These are phyloP conservation scores for Panorpa germanica DNA, from an alignment of 2,888 invertebrate genomes.

Conservation along the genomic window DNA sequence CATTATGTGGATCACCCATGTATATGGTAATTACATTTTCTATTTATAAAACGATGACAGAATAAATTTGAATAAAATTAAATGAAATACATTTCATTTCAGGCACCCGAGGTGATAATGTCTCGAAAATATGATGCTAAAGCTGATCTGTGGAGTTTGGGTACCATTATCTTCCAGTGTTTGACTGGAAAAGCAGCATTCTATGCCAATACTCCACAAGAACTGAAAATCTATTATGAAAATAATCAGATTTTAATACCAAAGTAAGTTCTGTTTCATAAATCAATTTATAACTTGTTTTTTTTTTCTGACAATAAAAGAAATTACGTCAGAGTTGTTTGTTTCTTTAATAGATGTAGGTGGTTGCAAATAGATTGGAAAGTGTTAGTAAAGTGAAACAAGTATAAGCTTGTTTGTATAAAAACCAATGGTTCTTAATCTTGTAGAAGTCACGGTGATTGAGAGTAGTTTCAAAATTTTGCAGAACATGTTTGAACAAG, in stretches of 20 bases:
- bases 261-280: too few species aligned
- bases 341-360: too few species aligned
- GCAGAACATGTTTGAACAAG: too few species aligned
- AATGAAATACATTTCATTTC: not conserved
- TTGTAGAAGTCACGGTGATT: too few species aligned
- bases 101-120: slow-evolving; percentile 98
- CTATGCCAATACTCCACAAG: slow-evolving; percentile 93
- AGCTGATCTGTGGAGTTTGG: slow-evolving; percentile 97
- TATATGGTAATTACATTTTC: slow-evolving; percentile 63
- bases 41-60: slow-evolving; percentile 2
- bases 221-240: slow-evolving; percentile 92
- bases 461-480: too few species aligned
- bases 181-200: slow-evolving; percentile 98
- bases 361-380: too few species aligned
- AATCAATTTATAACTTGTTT: too few species aligned
- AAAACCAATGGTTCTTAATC: too few species aligned
- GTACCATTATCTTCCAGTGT: slow-evolving; percentile 97
- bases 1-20: slow-evolving; percentile 98
- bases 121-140: slow-evolving; percentile 96
- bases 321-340: too few species aligned
- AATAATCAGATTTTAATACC: slow-evolving; percentile 80
- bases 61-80: slow-evolving; percentile 3
- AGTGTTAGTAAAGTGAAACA: too few species aligned
- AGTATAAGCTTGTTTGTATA: too few species aligned
- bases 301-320: too few species aligned